Conservation (phyloP, 2,797 vertebrate genomes). For the Leucoraja ocellata region DNA sequence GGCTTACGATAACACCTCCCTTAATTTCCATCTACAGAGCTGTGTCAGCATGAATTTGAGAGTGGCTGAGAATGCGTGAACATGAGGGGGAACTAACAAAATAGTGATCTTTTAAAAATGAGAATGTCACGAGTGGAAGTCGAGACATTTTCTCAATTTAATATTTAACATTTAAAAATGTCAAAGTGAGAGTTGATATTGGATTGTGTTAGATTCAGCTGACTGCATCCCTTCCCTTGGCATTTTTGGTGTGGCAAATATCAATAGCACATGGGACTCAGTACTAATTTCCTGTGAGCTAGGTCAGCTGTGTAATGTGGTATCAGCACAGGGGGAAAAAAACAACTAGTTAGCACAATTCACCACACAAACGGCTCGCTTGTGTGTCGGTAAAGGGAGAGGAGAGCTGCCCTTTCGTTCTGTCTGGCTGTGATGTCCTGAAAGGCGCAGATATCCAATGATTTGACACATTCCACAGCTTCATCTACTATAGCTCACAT, state of each 20-base stretch:
- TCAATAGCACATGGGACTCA: not conserved
- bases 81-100: not conserved
- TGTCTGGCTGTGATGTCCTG: not conserved
- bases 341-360: not conserved
- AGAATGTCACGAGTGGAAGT: not conserved
- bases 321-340: not conserved
- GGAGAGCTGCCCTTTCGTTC: not conserved
- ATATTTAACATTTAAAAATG: not conserved
- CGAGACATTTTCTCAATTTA: not conserved
- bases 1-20: not conserved
- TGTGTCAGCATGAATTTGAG: not conserved
- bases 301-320: not conserved
- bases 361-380: not conserved
- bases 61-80: not conserved
- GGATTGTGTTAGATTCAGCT: not conserved
- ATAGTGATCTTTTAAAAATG: not conserved
- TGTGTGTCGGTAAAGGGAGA: not conserved
- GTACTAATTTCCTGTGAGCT: not conserved
- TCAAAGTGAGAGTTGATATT: not conserved
- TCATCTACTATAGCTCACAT: not conserved
- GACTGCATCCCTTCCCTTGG: too few species aligned
- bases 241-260: not conserved
- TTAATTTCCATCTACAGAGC: not conserved
- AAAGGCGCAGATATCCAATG: not conserved
- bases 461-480: not conserved